Base-by-base conservation (phyloP, 2,113 vertebrate species). In the Calidris pugnax region DNA sequence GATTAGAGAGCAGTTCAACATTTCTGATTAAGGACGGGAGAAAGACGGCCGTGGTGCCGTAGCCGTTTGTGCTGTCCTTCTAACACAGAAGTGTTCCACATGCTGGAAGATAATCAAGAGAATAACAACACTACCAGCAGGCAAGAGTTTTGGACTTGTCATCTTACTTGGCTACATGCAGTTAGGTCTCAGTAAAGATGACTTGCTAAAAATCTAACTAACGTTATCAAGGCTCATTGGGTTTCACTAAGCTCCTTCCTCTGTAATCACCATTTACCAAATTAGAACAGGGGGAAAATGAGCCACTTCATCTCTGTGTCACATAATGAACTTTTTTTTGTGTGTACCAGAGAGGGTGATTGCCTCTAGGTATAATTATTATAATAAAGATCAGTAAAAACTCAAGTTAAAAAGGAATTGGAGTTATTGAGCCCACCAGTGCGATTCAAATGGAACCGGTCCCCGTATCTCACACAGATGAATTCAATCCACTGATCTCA, bases 181-280 rank as follows among this genome's bases (percentile, higher is more conserved):
- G 94, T 71, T 62, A 97, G 77, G 84, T 56, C 89, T 95, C 89
- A 76, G 91, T 82, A 89, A 97, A 95, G 92, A 97, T 77, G 81
- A 95, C 95, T 97, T 95, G 94, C 83, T 96, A 66, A 95, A 97
- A 97, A 95, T 87, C 93, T 95, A 94, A 95, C 86, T 96, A 96
- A 93, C 28, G 57, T 14, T 18, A 92, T 59, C 94, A 95, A 96
- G 95, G 93, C 96, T 97, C 94, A 94, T 95, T 93, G 66, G 87
- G 47, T 94, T 96, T 96, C 8, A 13, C 94, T 94, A 73, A 94
- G 95, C 89, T 94, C 93, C 96, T 95, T 93, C 97, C 95, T 95
- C 92, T 95, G 91, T 95, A 96, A 97, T 97, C 92, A 97, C 87
- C 96, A 94, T 97, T 95, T 97, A 93, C 92, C 74, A 97, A 95